Evolutionary conservation across 2,113 vertebrate genomes (phyloP), one percentile per base, ranked within the genome.

Genomic region (Oostethus manadensis): DNA sequence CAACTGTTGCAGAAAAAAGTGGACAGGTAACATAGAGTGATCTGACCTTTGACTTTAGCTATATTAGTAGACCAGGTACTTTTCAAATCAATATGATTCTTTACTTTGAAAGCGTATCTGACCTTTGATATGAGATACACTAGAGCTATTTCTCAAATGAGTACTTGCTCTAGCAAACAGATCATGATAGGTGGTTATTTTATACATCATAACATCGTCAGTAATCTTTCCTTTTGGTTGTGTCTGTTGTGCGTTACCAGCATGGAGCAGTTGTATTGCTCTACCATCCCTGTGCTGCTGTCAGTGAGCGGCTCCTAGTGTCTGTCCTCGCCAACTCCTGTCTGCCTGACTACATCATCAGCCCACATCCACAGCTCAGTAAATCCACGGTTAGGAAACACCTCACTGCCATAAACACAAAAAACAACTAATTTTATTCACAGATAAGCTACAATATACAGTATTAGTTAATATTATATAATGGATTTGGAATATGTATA

Each of bases 211-310:
- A 26, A 16, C 13, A 16, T 29, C 14, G 21, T 21, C 16, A 13
- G 17, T 38, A 33, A 5, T 22, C 11, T 42, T 44, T 21, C 18
- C 2, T 44, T 61, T 26, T 22, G 23, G 11, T 1, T 55, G 20
- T 15, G 23, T 57, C 29, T 67, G 33, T 21, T 76, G 1, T 71
- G 53, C 76, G 1, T 70, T 67, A 66, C 23, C 70, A 94, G 93
- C 71, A 70, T 5, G 89, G 88, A 16, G 88, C 78, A 0, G 40
- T 86, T 0, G 81, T 86, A 62, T 71, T 93, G 60, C 81, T 93
- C 49, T 89, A 89, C 74, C 92, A 93, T 54, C 93, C 93, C 1
- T 93, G 91, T 65, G 74, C 70, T 18, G 84, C 87, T 3, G 77
- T 79, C 29, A 75, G 51, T 6, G 83, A 91, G 73, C 91, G 80